Evolutionary conservation across 2,797 vertebrate genomes (phyloP).

Genomic region (Tauraco hartlaubi): DNA sequence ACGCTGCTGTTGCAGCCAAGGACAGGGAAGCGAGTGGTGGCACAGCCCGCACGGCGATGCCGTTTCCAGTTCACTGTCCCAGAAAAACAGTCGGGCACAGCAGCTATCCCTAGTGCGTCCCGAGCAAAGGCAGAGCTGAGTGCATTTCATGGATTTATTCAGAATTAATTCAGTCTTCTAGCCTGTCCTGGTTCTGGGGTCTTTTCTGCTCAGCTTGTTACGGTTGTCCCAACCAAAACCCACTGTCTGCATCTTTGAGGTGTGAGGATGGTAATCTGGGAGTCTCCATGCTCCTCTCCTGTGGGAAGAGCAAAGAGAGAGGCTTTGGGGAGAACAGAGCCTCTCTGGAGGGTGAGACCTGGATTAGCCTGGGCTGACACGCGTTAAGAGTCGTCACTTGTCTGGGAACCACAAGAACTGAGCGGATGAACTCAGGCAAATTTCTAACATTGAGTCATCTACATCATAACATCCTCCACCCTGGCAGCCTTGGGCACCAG

Average conservation of each 20-base stretch:
- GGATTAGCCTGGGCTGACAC: not conserved
- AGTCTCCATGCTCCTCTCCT: not conserved
- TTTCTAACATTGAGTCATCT: conserved; percentile 17
- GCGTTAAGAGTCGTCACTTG: not conserved
- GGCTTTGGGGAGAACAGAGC: not conserved
- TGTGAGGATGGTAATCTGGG: not conserved
- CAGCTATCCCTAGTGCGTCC: not conserved
- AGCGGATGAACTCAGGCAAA: not conserved
- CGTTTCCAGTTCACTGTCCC: conserved; percentile 23
- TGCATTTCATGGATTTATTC: not conserved
- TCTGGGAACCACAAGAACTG: not conserved
- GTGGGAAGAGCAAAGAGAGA: not conserved
- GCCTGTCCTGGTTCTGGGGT: not conserved
- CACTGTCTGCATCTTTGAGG: not conserved
- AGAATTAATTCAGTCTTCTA: not conserved
- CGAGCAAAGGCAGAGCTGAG: not conserved
- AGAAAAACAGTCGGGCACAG: not conserved
- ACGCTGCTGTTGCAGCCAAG: not conserved
- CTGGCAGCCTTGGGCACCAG: not conserved
- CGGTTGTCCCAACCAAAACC: not conserved
- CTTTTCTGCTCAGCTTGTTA: not conserved
- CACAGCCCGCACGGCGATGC: not conserved
- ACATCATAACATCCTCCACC: not conserved
- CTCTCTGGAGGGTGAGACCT: not conserved
- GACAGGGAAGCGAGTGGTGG: not conserved